A percentile compares a stretch with the other conserved stretches of the same genome.
These are phyloP conservation scores for Brachynemurus nebulosus DNA, from an alignment of 2,888 invertebrate genomes.

Conservation along the genomic window DNA sequence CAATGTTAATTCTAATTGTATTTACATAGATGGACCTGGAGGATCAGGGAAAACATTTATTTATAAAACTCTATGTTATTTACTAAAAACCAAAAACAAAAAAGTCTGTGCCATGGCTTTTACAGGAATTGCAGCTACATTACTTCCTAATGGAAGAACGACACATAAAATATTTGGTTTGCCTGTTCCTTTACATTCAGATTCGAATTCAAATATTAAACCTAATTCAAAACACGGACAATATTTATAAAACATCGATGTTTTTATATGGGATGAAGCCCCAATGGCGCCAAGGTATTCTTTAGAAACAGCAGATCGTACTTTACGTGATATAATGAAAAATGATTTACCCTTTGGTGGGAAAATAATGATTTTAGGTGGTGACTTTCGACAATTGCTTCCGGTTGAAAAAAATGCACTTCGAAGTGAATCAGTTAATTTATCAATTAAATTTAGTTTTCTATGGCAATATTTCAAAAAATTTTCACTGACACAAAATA, in stretches of 20 bases:
- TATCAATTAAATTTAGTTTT: slow-evolving; percentile 18
- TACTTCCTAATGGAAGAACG: slow-evolving; percentile 20
- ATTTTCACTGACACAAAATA: slow-evolving; percentile 15
- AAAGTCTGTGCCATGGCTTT: slow-evolving; percentile 13
- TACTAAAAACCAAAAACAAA: slow-evolving; percentile 11
- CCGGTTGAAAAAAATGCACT: slow-evolving; percentile 4
- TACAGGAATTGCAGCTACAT: slow-evolving; percentile 17
- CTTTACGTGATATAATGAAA: slow-evolving; percentile 18
- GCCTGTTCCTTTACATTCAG: slow-evolving; percentile 13
- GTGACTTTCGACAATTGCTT: too few species aligned
- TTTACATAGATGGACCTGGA: slow-evolving; percentile 25
- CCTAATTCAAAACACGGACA: neutral
- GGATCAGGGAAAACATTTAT: slow-evolving; percentile 25
- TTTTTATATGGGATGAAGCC: slow-evolving; percentile 20
- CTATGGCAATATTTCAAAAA: slow-evolving; percentile 16
- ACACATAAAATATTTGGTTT: slow-evolving; percentile 21
- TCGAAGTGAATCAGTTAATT: slow-evolving; percentile 15
- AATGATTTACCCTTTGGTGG: slow-evolving; percentile 18
- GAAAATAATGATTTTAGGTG: slow-evolving; percentile 15
- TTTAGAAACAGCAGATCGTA: slow-evolving; percentile 17
- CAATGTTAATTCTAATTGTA: slow-evolving; percentile 7
- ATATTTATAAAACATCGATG: slow-evolving; percentile 5
- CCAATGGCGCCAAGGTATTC: slow-evolving; percentile 18
- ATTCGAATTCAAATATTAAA: slow-evolving; percentile 14
- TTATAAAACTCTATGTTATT: slow-evolving; percentile 12